Evolutionary conservation across 2,113 vertebrate species (phyloP).

Genomic region (Dasypus novemcinctus): DNA sequence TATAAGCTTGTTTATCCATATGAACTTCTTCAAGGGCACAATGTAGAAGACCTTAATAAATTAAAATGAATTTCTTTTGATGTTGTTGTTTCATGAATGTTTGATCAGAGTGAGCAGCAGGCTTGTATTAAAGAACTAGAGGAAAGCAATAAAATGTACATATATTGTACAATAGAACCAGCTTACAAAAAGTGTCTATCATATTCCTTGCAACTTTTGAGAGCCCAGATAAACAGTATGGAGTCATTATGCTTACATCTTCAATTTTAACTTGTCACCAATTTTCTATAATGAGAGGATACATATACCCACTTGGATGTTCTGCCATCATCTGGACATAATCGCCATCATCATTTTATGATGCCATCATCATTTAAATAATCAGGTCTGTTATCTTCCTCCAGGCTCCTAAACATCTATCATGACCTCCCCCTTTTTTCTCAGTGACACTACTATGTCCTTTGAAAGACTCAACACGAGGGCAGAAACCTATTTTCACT

Average conservation of each 20-base stretch:
- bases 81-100: slow-evolving; percentile 81
- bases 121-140: slow-evolving; percentile 66
- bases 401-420: not conserved
- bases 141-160: slow-evolving; percentile 74
- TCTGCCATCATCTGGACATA: not conserved
- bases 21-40: slow-evolving; percentile 80
- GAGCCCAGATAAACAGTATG: not conserved
- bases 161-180: slow-evolving; percentile 20
- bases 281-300: not conserved
- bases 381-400: not conserved
- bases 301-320: not conserved
- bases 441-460: not conserved
- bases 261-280: not conserved
- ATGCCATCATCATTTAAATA: not conserved
- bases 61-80: slow-evolving; percentile 80
- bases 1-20: slow-evolving; percentile 79
- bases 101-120: slow-evolving; percentile 78
- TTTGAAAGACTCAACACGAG: not conserved
- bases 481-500: not conserved
- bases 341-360: too few species aligned
- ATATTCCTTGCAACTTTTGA: not conserved
- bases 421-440: not conserved
- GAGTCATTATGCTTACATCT: not conserved
- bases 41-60: slow-evolving; percentile 77
- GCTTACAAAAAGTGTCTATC: slow-evolving; percentile 13